phyloP scores from a whole-genome alignment of 2,797 vertebrate species.

The Glyptemys insculpta region DNA sequence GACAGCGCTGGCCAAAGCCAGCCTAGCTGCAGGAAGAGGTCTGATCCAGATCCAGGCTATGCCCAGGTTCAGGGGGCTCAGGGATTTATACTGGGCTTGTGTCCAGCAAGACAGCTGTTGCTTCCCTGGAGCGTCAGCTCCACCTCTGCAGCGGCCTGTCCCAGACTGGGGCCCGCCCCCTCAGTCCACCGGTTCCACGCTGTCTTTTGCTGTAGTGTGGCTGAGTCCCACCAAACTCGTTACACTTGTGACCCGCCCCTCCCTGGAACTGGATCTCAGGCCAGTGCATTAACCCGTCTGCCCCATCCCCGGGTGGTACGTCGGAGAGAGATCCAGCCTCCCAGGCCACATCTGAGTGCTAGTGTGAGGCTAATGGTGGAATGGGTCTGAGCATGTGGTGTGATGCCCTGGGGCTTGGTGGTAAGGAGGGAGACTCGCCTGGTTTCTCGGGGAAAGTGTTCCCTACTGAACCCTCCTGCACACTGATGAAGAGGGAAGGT shows the following conservation, averaged over 20 bases:
- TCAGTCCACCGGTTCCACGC: accelerated
- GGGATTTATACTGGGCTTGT: not conserved
- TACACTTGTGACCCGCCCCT: not conserved
- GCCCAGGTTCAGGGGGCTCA: not conserved
- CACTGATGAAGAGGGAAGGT: not conserved
- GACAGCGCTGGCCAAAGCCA: accelerated
- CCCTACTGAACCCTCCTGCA: not conserved
- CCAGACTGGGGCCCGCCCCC: accelerated
- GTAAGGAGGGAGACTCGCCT: not conserved
- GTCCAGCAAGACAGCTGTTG: not conserved
- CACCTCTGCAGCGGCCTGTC: not conserved
- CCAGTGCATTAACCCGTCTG: not conserved
- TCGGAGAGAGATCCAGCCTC: not conserved
- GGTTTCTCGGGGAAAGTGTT: not conserved
- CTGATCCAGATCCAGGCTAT: not conserved
- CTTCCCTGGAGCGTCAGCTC: not conserved
- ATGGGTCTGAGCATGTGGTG: not conserved
- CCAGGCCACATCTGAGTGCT: not conserved
- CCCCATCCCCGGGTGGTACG: not conserved
- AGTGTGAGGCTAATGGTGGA: not conserved
- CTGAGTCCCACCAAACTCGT: not conserved
- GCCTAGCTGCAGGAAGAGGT: not conserved
- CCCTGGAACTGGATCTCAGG: not conserved
- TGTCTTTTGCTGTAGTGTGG: accelerated
- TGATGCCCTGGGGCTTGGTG: not conserved